Conservation (phyloP, 2,113 vertebrate genomes). For the Oreochromis niloticus region DNA sequence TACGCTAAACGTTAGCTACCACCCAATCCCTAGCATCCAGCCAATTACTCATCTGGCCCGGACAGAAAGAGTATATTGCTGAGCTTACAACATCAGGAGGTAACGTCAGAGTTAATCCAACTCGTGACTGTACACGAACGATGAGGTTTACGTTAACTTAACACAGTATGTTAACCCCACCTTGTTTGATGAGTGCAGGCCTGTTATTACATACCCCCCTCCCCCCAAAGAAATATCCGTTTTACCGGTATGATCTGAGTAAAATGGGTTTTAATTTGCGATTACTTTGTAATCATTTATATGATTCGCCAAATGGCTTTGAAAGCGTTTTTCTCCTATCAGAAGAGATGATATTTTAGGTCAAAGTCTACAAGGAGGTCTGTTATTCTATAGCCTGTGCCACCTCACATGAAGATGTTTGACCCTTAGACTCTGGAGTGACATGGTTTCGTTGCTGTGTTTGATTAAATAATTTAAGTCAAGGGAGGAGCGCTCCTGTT, state of each 20-base stretch:
- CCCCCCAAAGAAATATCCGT: background rate
- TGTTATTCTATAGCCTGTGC: background rate
- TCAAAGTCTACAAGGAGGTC: slow-evolving; percentile 45
- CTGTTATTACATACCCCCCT: background rate
- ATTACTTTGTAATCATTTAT: background rate
- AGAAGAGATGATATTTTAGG: background rate
- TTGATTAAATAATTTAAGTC: background rate
- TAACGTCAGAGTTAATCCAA: background rate
- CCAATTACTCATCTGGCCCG: slow-evolving; percentile 56
- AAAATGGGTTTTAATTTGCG: background rate
- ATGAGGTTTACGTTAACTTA: background rate
- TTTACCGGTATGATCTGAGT: background rate
- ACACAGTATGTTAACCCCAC: background rate
- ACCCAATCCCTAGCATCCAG: slow-evolving; percentile 63
- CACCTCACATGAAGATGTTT: slow-evolving; percentile 32
- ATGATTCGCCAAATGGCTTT: background rate
- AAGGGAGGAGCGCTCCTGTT: background rate
- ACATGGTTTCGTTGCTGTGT: background rate
- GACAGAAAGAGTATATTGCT: background rate
- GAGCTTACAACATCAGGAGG: background rate
- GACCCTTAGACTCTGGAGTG: slow-evolving; percentile 57
- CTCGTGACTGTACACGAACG: background rate
- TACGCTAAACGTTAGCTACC: slow-evolving; percentile 51
- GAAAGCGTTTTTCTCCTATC: background rate
- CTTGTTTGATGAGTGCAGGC: background rate